Conservation (phyloP, 2,888 invertebrate genomes). For the Orgyia antiqua region DNA sequence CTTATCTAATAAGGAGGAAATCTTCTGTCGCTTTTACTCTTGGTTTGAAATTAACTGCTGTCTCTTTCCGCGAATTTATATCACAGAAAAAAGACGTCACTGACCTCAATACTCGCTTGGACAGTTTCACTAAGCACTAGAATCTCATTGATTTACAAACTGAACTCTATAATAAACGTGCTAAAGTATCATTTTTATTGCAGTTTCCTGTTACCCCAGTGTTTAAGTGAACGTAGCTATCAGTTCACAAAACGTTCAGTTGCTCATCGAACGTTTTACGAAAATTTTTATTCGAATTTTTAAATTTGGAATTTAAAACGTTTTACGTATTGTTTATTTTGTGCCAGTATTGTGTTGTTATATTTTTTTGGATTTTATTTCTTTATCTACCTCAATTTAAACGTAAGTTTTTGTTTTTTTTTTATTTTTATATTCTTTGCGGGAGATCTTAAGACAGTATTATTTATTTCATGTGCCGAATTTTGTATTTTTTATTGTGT, state of each 20-base stretch:
- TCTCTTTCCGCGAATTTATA: constrained; percentile 56
- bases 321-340: constrained; percentile 10
- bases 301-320: constrained; percentile 20
- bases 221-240: constrained; percentile 26
- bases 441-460: too few relatives aligned
- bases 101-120: constrained; percentile 61
- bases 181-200: constrained; percentile 18
- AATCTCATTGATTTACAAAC: constrained; percentile 2
- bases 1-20: constrained; percentile 30
- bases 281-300: constrained; percentile 18
- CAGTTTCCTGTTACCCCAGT: constrained; percentile 12
- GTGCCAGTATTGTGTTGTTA: constrained; percentile 20
- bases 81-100: constrained; percentile 67
- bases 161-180: constrained; percentile 3
- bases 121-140: constrained; percentile 19
- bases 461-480: too few relatives aligned
- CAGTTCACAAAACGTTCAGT: constrained; percentile 44
- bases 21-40: constrained; percentile 28
- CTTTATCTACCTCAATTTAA: constrained; percentile 11
- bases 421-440: constrained; percentile 15
- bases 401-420: constrained; percentile 23
- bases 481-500: too few relatives aligned
- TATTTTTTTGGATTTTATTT: constrained; percentile 22
- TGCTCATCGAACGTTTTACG: constrained; percentile 30
- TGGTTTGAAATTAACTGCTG: constrained; percentile 19